Conservation (phyloP, 1,140 invertebrate genomes). For the Hycleus cichorii region DNA sequence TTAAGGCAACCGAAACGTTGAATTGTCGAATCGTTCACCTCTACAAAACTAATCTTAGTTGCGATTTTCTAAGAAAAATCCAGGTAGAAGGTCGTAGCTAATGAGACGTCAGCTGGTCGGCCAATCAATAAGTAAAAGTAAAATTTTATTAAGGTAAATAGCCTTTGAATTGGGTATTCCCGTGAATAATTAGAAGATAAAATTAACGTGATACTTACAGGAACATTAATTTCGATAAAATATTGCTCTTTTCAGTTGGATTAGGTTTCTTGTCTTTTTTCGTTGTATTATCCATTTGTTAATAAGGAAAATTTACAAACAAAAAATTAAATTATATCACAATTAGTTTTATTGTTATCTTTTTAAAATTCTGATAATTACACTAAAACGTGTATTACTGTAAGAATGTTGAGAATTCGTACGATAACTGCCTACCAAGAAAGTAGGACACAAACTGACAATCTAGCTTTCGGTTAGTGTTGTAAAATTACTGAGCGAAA, state of each 20-base stretch:
- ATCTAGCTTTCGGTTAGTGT: neutral
- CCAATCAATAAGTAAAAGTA: neutral
- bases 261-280: constrained; percentile 7
- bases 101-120: neutral
- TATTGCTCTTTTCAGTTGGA: neutral
- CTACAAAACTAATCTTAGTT: no score
- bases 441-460: constrained; percentile 8
- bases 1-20: no score
- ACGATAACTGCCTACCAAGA: neutral
- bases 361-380: neutral
- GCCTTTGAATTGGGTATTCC: neutral
- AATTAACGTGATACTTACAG: constrained; percentile 5
- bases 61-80: constrained; percentile 5
- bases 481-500: neutral
- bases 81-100: neutral
- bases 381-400: constrained; percentile 12
- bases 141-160: neutral
- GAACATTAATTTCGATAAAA: constrained; percentile 5
- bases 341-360: no score
- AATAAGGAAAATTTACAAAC: constrained; percentile 1
- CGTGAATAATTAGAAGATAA: neutral
- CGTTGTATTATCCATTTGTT: constrained; percentile 3
- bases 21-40: no score
- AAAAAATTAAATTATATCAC: no score
- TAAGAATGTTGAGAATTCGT: neutral